phyloP scores from a whole-genome alignment of 2,888 invertebrate species.

The Hyalella azteca region DNA sequence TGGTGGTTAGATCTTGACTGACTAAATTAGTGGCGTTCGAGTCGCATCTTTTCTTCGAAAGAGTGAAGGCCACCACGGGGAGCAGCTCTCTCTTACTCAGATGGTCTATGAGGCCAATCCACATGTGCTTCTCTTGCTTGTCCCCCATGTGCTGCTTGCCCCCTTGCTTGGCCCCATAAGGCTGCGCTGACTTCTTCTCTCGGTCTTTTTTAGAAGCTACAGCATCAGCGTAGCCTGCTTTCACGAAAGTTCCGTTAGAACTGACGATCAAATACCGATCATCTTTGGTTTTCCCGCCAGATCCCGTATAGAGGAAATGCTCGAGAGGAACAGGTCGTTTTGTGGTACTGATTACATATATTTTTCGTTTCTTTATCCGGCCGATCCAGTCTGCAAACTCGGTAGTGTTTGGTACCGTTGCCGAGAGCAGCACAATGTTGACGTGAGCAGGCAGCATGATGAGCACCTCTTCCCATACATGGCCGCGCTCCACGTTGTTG shows the following conservation, averaged over 20 bases:
- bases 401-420: conserved; percentile 95
- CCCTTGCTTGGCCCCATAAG: conserved; percentile 49
- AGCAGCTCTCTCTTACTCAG: conserved; percentile 81
- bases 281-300: conserved; percentile 70
- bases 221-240: conserved; percentile 69
- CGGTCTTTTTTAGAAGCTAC: conserved; percentile 64
- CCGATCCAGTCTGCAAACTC: conserved; percentile 96
- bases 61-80: conserved; percentile 92
- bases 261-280: conserved; percentile 82
- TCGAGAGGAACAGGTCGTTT: conserved; percentile 95
- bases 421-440: conserved; percentile 94
- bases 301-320: conserved; percentile 88
- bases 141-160: conserved; percentile 53
- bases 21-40: conserved; percentile 70
- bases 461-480: conserved; percentile 99
- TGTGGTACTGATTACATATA: conserved; percentile 89
- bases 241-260: conserved; percentile 75
- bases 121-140: conserved; percentile 81
- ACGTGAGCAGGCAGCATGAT: conserved; percentile 94
- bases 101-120: conserved; percentile 82
- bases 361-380: conserved; percentile 80
- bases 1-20: conserved; percentile 78
- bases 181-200: conserved; percentile 60
- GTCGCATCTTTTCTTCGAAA: conserved; percentile 85
- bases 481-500: conserved; percentile 94